Base-by-base conservation (phyloP, 2,888 invertebrate species). In the Hipparchia sbordonii region DNA sequence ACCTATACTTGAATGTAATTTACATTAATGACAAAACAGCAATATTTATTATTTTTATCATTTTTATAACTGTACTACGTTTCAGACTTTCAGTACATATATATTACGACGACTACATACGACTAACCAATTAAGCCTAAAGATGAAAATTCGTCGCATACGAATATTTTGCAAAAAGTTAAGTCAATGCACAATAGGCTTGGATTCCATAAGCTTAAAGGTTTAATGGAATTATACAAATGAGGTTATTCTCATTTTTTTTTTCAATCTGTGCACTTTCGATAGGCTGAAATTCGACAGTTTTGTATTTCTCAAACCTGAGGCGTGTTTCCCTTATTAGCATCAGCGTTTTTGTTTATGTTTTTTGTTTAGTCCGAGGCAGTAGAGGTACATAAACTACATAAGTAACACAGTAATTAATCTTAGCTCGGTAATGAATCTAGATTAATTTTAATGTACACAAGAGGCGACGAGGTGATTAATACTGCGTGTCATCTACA, bases 361-460 rank as follows among this genome's bases (percentile, higher is more conserved):
- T 46, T 10, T 51, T 65, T 65, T 12, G 10, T 51, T 12, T 6
- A 10, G 52, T 65, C 52, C 10, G 52, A 10, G 62, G n/a, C 39
- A 13, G 9, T 13, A 9, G 23, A 23, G 23, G 23, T 9, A 62
- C 65, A 52, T 52, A 52, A 51, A 52, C 65, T 71, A 13, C 65
- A 63, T 60, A 67, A 23, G 23, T 60, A 71, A 60, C 46, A 39
- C 52, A 57, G 57, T 12, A 71, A 71, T 71, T 71, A 71, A 71
- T 71, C 71, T 71, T 52, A n/a, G 59, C 59, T 60, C 71, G 13
- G 67, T 71, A 71, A 71, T 71, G 60, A 61, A 71, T 67, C 61
- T 67, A 71, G 67, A 71, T 67, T 71, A 61, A 67, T 71, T 71
- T 67, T 46, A 71, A 71, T 71, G 67, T 67, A 67, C 66, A 71